phyloP scores from a whole-genome alignment of 2,888 invertebrate species.

The Platerodrilus igneus region DNA sequence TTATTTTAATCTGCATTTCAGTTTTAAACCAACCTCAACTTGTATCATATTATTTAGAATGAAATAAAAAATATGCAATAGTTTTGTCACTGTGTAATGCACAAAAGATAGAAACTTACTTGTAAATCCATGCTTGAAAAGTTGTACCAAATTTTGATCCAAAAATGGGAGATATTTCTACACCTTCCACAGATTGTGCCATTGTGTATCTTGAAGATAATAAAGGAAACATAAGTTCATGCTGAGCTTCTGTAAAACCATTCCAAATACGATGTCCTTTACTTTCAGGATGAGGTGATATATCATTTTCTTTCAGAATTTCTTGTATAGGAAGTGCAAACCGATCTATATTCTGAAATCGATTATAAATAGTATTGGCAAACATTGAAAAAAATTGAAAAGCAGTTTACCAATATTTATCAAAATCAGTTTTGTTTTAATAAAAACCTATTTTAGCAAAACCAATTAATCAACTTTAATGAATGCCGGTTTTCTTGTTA shows the following conservation, averaged over 20 bases:
- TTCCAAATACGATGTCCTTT: conserved; percentile 64
- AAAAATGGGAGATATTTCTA: conserved; percentile 56
- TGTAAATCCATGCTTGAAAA: conserved; percentile 70
- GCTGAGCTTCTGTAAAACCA: conserved; percentile 64
- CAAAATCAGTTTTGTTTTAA: neutral
- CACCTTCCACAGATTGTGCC: conserved; percentile 43
- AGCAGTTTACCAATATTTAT: conserved; percentile 2
- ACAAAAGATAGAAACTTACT: conserved; percentile 52
- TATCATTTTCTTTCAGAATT: conserved; percentile 66
- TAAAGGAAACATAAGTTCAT: conserved; percentile 72
- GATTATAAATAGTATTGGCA: conserved; percentile 23
- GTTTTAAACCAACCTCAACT: neutral
- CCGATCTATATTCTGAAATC: conserved; percentile 64
- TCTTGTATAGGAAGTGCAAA: conserved; percentile 79
- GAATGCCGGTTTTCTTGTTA: too few species aligned
- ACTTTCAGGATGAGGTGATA: conserved; percentile 57
- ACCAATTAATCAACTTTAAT: neutral
- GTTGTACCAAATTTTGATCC: conserved; percentile 64
- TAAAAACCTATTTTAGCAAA: conserved; percentile 7
- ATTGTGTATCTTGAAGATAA: conserved; percentile 63
- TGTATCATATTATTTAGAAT: neutral
- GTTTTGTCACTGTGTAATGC: neutral
- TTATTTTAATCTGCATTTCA: too few species aligned
- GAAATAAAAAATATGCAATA: neutral
- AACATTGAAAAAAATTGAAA: conserved; percentile 2